Evolutionary conservation across 2,888 invertebrate species (phyloP).

Genomic region (Lacanobia oleracea): DNA sequence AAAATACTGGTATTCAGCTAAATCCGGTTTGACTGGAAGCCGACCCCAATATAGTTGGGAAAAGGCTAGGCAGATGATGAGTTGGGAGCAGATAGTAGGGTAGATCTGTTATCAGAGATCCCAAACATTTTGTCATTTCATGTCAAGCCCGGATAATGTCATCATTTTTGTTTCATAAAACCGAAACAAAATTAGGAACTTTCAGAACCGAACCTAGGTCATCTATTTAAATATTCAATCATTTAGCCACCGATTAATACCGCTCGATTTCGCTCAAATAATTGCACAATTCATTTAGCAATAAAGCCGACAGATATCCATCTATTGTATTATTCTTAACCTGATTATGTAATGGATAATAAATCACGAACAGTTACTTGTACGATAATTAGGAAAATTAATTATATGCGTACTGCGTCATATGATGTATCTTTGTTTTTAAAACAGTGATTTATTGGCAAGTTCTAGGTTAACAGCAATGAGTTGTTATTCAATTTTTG

Average conservation of each 20-base stretch:
- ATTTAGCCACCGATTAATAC: conserved; percentile 29
- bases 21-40: no score
- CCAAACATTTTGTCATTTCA: no score
- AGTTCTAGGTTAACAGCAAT: conserved; percentile 47
- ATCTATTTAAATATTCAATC: conserved; percentile 19
- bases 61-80: no score
- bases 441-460: conserved; percentile 47
- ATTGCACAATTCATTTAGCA: conserved; percentile 46
- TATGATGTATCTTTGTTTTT: conserved; percentile 48
- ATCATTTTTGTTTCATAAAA: background rate
- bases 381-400: conserved; percentile 43
- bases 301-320: conserved; percentile 34
- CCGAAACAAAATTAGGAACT: conserved; percentile 8
- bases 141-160: no score
- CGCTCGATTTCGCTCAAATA: conserved; percentile 47
- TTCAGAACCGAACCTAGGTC: conserved; percentile 26
- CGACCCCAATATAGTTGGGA: no score
- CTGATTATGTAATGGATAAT: conserved; percentile 44
- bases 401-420: conserved; percentile 26
- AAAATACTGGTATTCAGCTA: no score
- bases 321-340: conserved; percentile 46
- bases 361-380: conserved; percentile 39
- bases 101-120: no score
- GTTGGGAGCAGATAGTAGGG: no score
- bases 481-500: conserved; percentile 44